phyloP scores from a whole-genome alignment of 1,140 invertebrate genomes.

The Palaemon carinicauda region DNA sequence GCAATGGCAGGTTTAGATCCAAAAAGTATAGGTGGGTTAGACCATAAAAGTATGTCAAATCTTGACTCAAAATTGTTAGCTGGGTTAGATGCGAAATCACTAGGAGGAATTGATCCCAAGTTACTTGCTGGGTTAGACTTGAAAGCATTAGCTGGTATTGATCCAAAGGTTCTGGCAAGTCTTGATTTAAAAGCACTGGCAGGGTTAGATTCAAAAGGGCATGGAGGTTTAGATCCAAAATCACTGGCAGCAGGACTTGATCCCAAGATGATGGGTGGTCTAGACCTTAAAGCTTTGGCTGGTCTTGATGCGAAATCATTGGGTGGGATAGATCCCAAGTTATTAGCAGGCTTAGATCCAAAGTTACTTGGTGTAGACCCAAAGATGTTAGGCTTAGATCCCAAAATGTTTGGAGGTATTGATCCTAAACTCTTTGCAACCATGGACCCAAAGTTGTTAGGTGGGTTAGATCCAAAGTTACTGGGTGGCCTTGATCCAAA shows the following conservation, averaged over 20 bases:
- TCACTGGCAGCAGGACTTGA: no score
- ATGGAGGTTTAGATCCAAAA: conserved; percentile 58
- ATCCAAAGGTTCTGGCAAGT: conserved; percentile 56
- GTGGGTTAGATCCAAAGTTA: conserved; percentile 56
- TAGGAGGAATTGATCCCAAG: conserved; percentile 28
- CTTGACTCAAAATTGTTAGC: conserved; percentile 59
- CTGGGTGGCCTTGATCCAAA: conserved; percentile 60
- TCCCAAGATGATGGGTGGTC: conserved; percentile 57
- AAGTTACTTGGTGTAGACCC: conserved; percentile 54
- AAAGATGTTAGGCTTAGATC: conserved; percentile 50
- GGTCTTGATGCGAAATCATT: conserved; percentile 44
- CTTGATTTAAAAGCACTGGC: conserved; percentile 37
- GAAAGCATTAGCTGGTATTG: conserved; percentile 45
- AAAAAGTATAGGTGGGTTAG: conserved; percentile 44
- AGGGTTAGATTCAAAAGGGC: conserved; percentile 56
- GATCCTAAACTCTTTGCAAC: conserved; percentile 41
- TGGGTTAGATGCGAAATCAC: conserved; percentile 53
- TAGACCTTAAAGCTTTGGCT: conserved; percentile 53
- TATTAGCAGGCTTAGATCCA: conserved; percentile 55
- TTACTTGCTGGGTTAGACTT: conserved; percentile 25
- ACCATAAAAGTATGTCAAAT: conserved; percentile 35
- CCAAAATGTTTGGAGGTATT: conserved; percentile 54
- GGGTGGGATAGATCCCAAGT: conserved; percentile 55
- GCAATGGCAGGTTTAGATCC: conserved; percentile 29
- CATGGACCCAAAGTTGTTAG: conserved; percentile 51